Base-by-base conservation (phyloP, 2,888 invertebrate species). In the Diarsia dahlii region DNA sequence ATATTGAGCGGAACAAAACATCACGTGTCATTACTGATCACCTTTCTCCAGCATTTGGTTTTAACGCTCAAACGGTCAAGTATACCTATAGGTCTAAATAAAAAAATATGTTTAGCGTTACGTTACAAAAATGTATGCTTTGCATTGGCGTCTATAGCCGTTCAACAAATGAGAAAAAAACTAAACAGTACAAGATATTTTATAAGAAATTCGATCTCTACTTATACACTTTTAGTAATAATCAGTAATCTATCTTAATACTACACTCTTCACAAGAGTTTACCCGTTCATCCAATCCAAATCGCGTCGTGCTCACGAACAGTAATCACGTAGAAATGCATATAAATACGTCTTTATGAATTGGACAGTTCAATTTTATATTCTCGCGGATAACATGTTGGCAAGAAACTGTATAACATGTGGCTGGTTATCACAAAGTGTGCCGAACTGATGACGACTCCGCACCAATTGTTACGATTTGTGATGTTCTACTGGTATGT, bases 201-300 rank as follows among this genome's bases (percentile, higher is more conserved):
- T 84, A 76, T 82, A 82, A 81, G 81, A 87, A 88, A 89, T 89
- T 90, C 88, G 85, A 83, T 86, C 79, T 80, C 84, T 86, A 83
- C 85, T 84, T 88, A 84, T 87, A 89, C 81, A 84, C 76, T 86
- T 83, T 85, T 73, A 84, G 81, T 82, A 78, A 76, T 86, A 85
- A 71, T 84, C 76, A 78, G 81, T 86, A 82, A 78, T 82, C 86
- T 90, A 88, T 84, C 89, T 91, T 89, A 91, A 63, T 68, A 78
- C 88, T 92, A 92, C 50, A 90, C 92, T 91, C 92, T 93, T 92
- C 85, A 86, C 87, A 92, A 93, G 93, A 93, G 93, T 88, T 86
- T 90, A 92, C 91, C 91, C 91, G 91, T 93, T 91, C 91, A 91
- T 92, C 91, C 92, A 92, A 93, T 92, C 87, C 89, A 90, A 91